phyloP scores from a whole-genome alignment of 2,113 vertebrate genomes.

The Asarcornis scutulata region DNA sequence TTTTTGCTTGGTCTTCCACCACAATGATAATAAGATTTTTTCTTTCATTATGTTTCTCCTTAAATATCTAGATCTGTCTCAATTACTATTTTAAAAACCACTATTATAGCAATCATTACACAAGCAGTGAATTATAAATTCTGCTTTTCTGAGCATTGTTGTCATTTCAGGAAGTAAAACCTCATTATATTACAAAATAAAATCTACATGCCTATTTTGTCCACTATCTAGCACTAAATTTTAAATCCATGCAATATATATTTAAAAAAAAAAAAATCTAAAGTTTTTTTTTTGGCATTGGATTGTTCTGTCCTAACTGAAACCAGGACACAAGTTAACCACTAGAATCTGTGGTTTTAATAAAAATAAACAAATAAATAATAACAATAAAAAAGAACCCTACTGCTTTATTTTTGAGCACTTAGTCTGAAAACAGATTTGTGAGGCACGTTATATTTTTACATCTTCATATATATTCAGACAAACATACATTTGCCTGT shows the following conservation, averaged over 20 bases:
- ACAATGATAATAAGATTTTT: neutral
- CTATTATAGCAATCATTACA: neutral
- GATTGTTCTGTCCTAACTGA: no score
- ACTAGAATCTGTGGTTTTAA: neutral
- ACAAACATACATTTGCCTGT: constrained; percentile 16
- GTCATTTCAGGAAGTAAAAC: neutral
- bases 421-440: neutral
- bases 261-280: neutral
- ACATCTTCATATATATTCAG: constrained; percentile 8
- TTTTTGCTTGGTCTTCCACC: neutral
- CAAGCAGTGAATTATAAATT: neutral
- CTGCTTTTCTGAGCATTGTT: neutral
- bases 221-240: neutral
- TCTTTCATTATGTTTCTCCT: neutral
- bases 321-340: neutral
- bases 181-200: neutral
- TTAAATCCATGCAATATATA: neutral
- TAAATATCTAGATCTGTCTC: neutral
- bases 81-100: neutral
- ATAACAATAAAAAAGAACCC: neutral
- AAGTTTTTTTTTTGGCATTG: neutral
- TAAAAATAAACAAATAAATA: neutral
- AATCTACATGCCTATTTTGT: neutral
- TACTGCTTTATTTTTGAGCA: neutral
- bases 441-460: constrained; percentile 29